Evolutionary conservation across 2,888 invertebrate species (phyloP), one percentile per base, ranked within the genome.

Genomic region (Mechanitis messenoides): DNA sequence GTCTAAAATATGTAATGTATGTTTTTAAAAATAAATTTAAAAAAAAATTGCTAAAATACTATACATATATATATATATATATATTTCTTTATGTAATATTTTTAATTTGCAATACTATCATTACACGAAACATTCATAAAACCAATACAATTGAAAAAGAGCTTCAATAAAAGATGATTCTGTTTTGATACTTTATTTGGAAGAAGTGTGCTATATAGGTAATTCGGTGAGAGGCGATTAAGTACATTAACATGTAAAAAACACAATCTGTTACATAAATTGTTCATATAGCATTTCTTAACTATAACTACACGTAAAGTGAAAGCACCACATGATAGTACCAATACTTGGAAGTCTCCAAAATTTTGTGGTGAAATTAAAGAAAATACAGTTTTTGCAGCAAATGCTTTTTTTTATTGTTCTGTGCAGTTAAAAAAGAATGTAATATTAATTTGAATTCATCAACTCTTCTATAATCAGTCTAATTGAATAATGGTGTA

Each of bases 141-240:
- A 20, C 20, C 20, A 20, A 20, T 20, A 20, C 0, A 47, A n/a
- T 47, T n/a, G 4, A 20, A n/a, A n/a, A 11, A 31, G 2, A 9
- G 9, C 31, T 31, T 50, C 31, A 50, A 50, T 50, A 50, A 58
- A 57, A 55, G 38, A 46, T 3, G 33, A 50, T 42, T 60, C 62
- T 58, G 54, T 63, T 63, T 66, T 59, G 60, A 62, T 70, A 62
- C 62, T 66, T 72, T 73, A 72, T 71, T 72, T 62, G 65, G 71
- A 72, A 65, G 65, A 65, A 68, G 64, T 60, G 80, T 81, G 80
- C 81, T 84, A 81, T 77, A 69, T 75, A 78, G 79, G 84, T 85
- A 87, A 87, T 88, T 88, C 87, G 87, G 87, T 87, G 87, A 87
- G 87, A 87, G 86, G 84, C 76, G 72, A 72, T 73, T 78, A 81